Base-by-base conservation (phyloP, 1,140 invertebrate genomes). In the Lutraria rhynchaena region DNA sequence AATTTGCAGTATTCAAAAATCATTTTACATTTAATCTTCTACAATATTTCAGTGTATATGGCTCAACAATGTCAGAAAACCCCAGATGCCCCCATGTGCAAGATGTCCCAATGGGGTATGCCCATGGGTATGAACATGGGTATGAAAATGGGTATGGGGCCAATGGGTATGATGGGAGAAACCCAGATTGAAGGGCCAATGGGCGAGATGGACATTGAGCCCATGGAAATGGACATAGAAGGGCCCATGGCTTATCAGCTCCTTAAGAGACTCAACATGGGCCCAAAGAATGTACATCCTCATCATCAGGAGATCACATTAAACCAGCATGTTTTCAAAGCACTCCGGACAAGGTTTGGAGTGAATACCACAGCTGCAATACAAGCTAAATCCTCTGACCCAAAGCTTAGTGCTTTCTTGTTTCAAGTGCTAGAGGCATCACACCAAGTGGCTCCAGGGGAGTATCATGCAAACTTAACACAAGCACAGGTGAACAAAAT, bases 181-280 rank as follows among this genome's bases (percentile, higher is more conserved):
- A 57, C 31, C 15, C 70, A 73, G 51, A 24, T 76, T 41, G 80
- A 82, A 33, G 61, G 70, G 11, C 63, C 63, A 17, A 15, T 44
- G 0, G 61, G 81, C 3, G 77, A 81, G 41, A 71, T 81, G 67
- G 77, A 81, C 58, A 71, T 81, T 27, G 77, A 81, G 41, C 57
- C 67, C 15, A 67, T 57, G 19, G 77, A 81, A 22, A 70, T 81
- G 53, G 77, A 81, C 57, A 61, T 81, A 7, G 77, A 81, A 33
- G 77, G 77, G 15, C 77, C 77, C 24, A 61, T 71, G 11, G 77
- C 77, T 0, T n/a, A 33, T 11, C 41, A 70, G 13, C 57, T 81
- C 24, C 65, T 81, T 0, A n/a, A 46, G 41, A 31, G 37, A 15
- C 27, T 70, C n/a, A 61, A 44, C 22, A 55, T 81, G 53, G 17